phyloP scores from a whole-genome alignment of 1,140 invertebrate genomes.

The Episyrphus balteatus region DNA sequence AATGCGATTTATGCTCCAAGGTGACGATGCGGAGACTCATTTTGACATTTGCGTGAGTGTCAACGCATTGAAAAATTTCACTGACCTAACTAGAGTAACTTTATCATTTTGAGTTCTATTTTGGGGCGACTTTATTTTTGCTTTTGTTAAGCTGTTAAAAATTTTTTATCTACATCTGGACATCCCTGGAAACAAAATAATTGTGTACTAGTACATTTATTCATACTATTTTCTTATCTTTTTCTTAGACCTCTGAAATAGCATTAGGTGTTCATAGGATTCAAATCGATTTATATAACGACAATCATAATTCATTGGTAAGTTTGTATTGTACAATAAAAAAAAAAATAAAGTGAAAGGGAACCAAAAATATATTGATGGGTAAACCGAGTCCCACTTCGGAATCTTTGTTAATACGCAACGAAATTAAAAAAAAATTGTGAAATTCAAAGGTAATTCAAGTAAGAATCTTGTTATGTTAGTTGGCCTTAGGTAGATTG shows the following conservation, averaged over 20 bases:
- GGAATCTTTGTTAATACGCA: background rate
- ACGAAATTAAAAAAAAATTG: background rate
- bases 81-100: background rate
- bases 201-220: no score
- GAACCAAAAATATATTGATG: background rate
- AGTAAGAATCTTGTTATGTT: background rate
- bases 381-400: background rate
- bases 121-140: no score
- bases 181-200: no score
- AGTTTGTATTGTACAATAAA: constrained; percentile 4
- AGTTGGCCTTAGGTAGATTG: background rate
- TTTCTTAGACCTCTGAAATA: constrained; percentile 20
- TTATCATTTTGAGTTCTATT: background rate
- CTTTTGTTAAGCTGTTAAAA: no score
- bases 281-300: constrained; percentile 21
- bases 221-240: background rate
- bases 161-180: no score
- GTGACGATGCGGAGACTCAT: no score
- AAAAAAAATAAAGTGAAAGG: background rate
- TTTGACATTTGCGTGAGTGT: no score
- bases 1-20: no score
- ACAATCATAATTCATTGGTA: constrained; percentile 26
- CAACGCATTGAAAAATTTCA: background rate
- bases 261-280: constrained; percentile 26
- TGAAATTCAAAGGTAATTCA: background rate